A percentile compares a stretch with the other conserved stretches of the same genome.
Conservation (phyloP, 2,888 invertebrate species). For the Clunio marinus region DNA sequence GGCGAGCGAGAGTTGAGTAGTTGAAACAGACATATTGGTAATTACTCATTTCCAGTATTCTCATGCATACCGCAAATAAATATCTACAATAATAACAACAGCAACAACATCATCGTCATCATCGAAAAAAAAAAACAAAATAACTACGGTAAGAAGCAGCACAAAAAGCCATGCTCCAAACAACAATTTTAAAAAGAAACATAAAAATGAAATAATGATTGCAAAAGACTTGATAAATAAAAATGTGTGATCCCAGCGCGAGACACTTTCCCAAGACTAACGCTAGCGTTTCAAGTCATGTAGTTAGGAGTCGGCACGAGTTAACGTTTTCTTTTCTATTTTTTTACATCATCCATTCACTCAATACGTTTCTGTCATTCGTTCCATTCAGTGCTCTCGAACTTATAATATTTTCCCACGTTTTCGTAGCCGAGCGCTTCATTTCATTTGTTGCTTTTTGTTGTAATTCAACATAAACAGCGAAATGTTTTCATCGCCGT, state of each 20-base stretch:
- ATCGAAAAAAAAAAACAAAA: neutral
- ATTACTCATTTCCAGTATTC: constrained; percentile 38
- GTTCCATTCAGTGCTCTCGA: constrained; percentile 38
- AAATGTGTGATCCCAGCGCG: constrained; percentile 37
- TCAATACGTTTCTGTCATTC: constrained; percentile 18
- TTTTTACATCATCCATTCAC: neutral
- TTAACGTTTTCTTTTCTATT: neutral
- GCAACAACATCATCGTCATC: neutral
- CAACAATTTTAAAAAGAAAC: constrained; percentile 4
- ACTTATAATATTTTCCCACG: constrained; percentile 36
- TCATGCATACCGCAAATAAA: neutral
- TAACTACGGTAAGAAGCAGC: too few relatives aligned
- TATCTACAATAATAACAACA: neutral
- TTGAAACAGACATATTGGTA: constrained; percentile 8
- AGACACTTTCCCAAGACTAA: constrained; percentile 33
- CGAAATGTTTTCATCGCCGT: constrained; percentile 37
- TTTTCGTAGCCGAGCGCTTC: constrained; percentile 35
- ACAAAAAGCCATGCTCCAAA: constrained; percentile 7
- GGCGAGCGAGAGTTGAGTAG: too few relatives aligned
- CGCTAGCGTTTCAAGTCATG: neutral
- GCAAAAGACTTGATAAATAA: constrained; percentile 39
- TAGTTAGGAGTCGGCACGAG: constrained; percentile 31
- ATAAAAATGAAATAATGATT: constrained; percentile 37
- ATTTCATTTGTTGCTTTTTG: constrained; percentile 29
- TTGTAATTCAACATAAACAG: constrained; percentile 38